Evolutionary conservation across 2,797 vertebrate species (phyloP).

Genomic region (Enoplosus armatus): DNA sequence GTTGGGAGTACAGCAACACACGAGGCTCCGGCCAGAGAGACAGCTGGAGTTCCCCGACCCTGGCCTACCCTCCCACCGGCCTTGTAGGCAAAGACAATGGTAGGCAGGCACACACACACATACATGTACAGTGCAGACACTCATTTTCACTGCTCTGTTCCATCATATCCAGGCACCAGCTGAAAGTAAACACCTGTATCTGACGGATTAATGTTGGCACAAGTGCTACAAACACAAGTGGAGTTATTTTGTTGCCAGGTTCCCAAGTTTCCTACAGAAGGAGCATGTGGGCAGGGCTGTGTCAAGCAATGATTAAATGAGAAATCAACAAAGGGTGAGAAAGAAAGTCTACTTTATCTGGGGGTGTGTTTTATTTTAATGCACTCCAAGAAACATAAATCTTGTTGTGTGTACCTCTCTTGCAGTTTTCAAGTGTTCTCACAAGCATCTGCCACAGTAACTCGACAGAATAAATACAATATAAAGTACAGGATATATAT

Average conservation of each 20-base stretch:
- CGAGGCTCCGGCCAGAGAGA: conserved; percentile 85
- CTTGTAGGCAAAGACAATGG: conserved; percentile 94
- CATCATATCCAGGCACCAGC: not conserved
- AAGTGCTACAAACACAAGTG: not conserved
- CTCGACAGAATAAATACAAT: not conserved
- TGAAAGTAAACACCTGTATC: conserved; percentile 33
- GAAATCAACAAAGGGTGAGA: not conserved
- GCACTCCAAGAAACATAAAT: not conserved
- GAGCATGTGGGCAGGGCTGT: not conserved
- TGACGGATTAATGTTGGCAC: conserved; percentile 46
- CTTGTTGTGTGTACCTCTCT: not conserved
- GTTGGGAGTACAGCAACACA: conserved; percentile 95
- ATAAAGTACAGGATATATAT: not conserved
- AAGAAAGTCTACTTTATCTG: not conserved
- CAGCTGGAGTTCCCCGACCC: conserved; percentile 86
- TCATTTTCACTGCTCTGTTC: not conserved
- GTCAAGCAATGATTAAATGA: not conserved
- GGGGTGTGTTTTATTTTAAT: conserved; percentile 10
- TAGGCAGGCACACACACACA: conserved; percentile 62
- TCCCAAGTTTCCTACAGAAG: not conserved
- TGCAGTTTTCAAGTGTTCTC: not conserved
- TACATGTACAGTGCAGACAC: not conserved
- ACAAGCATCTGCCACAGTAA: not conserved
- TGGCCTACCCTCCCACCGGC: conserved; percentile 86
- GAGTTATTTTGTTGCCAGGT: not conserved